Evolutionary conservation across 92 coral and sea anemone genomes (phyloP), one percentile per base, ranked within the genome.

Genomic region (Umimayanthus kanabou): DNA sequence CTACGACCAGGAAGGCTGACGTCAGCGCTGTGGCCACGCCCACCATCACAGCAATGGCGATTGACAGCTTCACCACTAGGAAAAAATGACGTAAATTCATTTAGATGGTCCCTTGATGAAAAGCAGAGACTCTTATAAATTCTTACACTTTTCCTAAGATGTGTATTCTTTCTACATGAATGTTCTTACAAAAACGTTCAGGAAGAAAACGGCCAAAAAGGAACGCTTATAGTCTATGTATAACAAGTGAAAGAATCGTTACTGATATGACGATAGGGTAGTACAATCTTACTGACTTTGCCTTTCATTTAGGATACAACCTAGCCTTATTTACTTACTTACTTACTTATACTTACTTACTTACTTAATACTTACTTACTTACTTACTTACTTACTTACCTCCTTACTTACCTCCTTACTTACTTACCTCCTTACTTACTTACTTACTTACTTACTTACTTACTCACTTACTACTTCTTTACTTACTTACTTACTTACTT

Each of bases 21-120:
- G 92, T 90, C 39, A 97, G 88, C 39, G 94, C 94, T 69, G 98
- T 92, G 45, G 98, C 92, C 33, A 97, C 94, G 71, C 96, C 99
- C 28, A 97, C 94, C 73, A 95, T 89, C 74, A 95, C 96, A 29
- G 96, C 94, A n/a, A 91, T 79, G 39, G 91, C 98, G 77, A 88
- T 75, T n/a, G 87, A 29, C 37, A 92, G 42, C 72, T 90, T 95
- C 69, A 92, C 94, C 81, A 86, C 87, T 92, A 90, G 92, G 86
- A 77, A 33, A 22, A n/a, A 22, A 39, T 10, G 11, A 23, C 14
- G 23, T 25, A 8, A 1, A 61, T 7, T 23, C 9, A 22, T 26
- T 37, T 39, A 14, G 29, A 43, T 43, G 23, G 11, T 9, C 26
- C 16, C 15, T 23, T 8, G 13, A 47, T 67, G 2, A 6, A 11